Conservation (phyloP, 2,888 invertebrate species). For the Fragum fragum region DNA sequence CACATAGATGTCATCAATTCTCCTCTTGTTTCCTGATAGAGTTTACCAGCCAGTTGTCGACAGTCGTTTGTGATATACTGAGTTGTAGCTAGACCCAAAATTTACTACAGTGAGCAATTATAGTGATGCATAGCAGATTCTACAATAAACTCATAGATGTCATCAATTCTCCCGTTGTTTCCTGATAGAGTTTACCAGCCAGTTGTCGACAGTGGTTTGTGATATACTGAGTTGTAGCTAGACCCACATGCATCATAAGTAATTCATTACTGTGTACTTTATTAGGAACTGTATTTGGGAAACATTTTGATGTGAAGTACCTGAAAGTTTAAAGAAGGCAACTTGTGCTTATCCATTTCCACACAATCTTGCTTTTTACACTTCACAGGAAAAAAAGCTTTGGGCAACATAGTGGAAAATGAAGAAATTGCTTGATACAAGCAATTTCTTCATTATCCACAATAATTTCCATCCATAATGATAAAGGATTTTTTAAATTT, state of each 20-base stretch:
- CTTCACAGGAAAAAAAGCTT: too few species aligned
- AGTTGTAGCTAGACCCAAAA: constrained; percentile 79
- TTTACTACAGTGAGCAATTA: too few species aligned
- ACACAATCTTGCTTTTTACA: too few species aligned
- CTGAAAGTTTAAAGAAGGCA: constrained; percentile 72
- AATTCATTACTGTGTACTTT: constrained; percentile 81
- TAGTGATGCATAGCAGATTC: neutral
- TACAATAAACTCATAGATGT: constrained; percentile 74
- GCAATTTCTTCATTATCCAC: too few species aligned
- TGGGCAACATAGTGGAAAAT: too few species aligned
- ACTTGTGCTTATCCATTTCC: too few species aligned
- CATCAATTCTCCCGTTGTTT: constrained; percentile 77
- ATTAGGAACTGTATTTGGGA: constrained; percentile 74
- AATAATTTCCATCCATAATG: too few species aligned
- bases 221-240: constrained; percentile 78
- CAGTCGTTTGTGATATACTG: constrained; percentile 79
- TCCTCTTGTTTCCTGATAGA: constrained; percentile 79
- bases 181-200: constrained; percentile 76
- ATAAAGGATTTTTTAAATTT: too few species aligned
- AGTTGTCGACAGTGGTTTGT: constrained; percentile 79
- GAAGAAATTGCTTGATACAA: too few species aligned
- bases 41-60: constrained; percentile 75
- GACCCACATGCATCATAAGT: constrained; percentile 81
- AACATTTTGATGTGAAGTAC: constrained; percentile 76
- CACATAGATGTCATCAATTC: constrained; percentile 74